A percentile compares a stretch with the other conserved stretches of the same genome.
Conservation (phyloP, 2,888 invertebrate genomes). For the Tortricodes alternella region DNA sequence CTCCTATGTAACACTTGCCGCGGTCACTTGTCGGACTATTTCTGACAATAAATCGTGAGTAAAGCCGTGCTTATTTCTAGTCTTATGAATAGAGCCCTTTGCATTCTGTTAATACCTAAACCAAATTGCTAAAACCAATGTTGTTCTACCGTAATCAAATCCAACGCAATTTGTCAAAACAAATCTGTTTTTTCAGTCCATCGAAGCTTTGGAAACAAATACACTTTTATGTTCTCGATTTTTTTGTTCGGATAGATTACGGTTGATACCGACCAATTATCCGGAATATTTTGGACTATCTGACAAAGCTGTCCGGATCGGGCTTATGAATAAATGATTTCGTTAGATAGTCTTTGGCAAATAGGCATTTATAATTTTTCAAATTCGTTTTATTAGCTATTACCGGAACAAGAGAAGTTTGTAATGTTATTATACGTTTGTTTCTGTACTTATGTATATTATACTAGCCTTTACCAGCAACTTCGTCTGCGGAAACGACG, state of each 20-base stretch:
- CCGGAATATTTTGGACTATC: not conserved
- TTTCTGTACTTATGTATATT: no score
- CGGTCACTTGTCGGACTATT: no score
- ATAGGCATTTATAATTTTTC: not conserved
- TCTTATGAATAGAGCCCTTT: no score
- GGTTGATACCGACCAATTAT: not conserved
- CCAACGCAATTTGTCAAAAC: constrained; percentile 4
- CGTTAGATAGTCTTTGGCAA: not conserved
- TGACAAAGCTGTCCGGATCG: not conserved
- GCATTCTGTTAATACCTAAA: no score
- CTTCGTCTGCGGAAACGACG: no score
- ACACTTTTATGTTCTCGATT: constrained; percentile 1
- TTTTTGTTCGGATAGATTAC: constrained; percentile 13
- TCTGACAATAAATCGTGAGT: no score
- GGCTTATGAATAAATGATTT: not conserved
- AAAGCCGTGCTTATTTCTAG: no score
- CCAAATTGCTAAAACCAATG: no score
- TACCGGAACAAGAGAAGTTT: no score
- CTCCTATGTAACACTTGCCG: no score
- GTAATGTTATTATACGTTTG: no score
- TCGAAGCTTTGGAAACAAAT: constrained; percentile 2
- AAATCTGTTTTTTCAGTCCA: constrained; percentile 13
- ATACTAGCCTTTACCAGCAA: no score
- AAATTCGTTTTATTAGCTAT: not conserved
- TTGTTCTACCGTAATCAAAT: constrained; percentile 2